These are phyloP conservation scores for Neodiprion lecontei DNA, from an alignment of 1,140 invertebrate genomes.

Conservation along the genomic window DNA sequence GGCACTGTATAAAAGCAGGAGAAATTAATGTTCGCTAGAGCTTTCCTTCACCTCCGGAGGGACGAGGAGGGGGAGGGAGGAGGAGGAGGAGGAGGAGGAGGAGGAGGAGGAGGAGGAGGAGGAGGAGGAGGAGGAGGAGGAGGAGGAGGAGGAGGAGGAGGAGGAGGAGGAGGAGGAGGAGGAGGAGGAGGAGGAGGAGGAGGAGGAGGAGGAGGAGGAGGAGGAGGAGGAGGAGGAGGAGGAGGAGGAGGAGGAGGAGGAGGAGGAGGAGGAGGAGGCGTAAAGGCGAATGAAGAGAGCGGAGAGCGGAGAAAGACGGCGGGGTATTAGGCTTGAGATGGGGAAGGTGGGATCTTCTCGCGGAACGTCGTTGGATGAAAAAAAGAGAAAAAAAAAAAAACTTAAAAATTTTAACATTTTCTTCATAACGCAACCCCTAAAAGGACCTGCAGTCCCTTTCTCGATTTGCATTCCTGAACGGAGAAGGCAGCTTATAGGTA, in stretches of 20 bases:
- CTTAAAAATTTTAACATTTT: slow-evolving; percentile 4
- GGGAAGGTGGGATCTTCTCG: not conserved
- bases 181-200: not conserved
- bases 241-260: too few relatives aligned
- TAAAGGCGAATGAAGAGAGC: not conserved
- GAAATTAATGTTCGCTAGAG: slow-evolving; percentile 5
- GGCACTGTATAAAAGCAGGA: not conserved
- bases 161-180: not conserved
- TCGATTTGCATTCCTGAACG: not conserved
- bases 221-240: too few relatives aligned
- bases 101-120: too few relatives aligned
- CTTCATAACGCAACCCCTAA: not conserved
- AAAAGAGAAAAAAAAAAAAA: not conserved
- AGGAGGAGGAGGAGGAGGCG: too few relatives aligned
- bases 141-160: too few relatives aligned
- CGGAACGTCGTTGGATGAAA: not conserved
- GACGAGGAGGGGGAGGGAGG: not conserved
- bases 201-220: not conserved
- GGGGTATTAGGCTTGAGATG: not conserved
- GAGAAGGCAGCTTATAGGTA: not conserved
- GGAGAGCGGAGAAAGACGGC: not conserved
- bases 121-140: not conserved
- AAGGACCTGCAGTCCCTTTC: not conserved
- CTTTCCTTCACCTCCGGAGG: not conserved
- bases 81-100: too few relatives aligned